Evolutionary conservation across 2,113 vertebrate species (phyloP), one percentile per base, ranked within the genome.

Genomic region (Boleophthalmus pectinirostris): DNA sequence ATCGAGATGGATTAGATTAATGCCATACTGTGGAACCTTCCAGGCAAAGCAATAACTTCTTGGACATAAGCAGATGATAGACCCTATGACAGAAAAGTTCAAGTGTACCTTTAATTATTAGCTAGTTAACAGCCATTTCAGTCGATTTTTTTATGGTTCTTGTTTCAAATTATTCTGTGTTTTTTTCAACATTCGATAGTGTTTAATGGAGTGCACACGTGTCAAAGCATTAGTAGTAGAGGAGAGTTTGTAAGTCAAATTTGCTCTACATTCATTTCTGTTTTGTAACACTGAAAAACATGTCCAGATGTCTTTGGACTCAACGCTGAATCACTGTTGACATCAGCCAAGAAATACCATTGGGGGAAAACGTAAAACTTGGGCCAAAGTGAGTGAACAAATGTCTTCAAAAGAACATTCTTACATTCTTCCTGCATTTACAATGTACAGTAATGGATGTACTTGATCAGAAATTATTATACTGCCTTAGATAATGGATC

Each of bases 251-350:
- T 64, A 33, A 38, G 61, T 64, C 33, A 64, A 43, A 64, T 64
- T 64, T 18, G 9, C 33, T 43, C 61, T n/a, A 64, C 61, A 64
- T 64, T 64, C 33, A 35, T 64, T 64, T 64, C 61, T 38, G 61
- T 64, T 43, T 38, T 64, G 61, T 64, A 64, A 64, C 61, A 43
- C 65, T 66, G 38, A 47, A 66, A 66, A 66, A 66, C 38, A 66
- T 46, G n/a, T 66, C 65, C 65, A 66, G 65, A 66, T 66, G 65
- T 66, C 45, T 64, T 64, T 66, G 65, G 45, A 47, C 14, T 23
- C 7, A 7, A 46, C 38, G 23, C 65, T 45, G 65, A 66, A 66
- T 66, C 38, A 66, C 21, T 47, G 45, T 5, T 0, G n/a, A 2
- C 61, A 38, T 9, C 9, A 9, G 61, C 61, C 61, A 64, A 64